Base-by-base conservation (phyloP, 2,113 vertebrate species). In the Dasyornis broadbenti region DNA sequence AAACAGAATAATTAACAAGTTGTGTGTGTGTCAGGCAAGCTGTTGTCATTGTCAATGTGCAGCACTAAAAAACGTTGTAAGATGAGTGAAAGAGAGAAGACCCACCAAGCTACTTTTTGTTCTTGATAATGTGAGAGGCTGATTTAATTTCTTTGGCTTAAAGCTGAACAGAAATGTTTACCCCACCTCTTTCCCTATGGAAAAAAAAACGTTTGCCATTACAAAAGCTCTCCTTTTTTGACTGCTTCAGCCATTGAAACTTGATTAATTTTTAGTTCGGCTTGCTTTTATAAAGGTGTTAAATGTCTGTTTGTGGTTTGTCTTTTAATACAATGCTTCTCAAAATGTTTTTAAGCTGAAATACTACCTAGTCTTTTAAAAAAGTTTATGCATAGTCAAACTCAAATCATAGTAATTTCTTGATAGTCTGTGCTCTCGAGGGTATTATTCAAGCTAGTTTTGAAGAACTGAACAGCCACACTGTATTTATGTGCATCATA, bases 401-500 rank as follows among this genome's bases (percentile, higher is more conserved):
- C 49, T 88, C 57, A 40, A 82, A 90, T 44, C 69, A 14, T 35
- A 90, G 68, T 70, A 59, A 28, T 65, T 85, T 40, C 64, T 70
- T 61, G 35, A 70, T 31, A 21, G 28, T 82, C 47, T 95, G 10
- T 84, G 44, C 42, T 96, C 75, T 95, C 27, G 0, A 60, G 78
- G 39, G 39, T 81, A 53, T 91, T 91, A 56, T 86, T 47, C 39
- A 86, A 42, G 15, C 59, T 81, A 75, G 64, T 94, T 94, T 45
- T 92, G 69, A 94, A 94, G 88, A 86, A 78, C 64, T 65, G 80
- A 90, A 60, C 40, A 79, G 60, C 39, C 72, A 89, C 28, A 40
- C 28, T 71, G 22, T 82, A 73, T 95, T 95, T 97, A 80, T 88
- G 75, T 96, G 88, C 72, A 73, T 86, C 5, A 2, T 59, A 95